Evolutionary conservation across 2,888 invertebrate species (phyloP).

Genomic region (Timema podura): DNA sequence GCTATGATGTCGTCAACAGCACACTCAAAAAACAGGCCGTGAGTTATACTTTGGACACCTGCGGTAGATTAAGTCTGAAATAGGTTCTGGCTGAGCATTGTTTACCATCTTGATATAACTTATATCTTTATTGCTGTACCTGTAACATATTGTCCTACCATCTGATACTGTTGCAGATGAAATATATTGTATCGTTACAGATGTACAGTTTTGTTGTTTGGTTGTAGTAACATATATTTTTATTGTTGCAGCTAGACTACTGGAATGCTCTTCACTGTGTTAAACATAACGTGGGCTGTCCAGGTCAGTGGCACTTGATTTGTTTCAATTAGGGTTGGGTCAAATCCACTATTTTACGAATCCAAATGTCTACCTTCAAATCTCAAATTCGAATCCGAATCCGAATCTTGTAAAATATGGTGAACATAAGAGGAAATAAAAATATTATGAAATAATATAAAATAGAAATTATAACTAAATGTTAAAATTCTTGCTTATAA

Average conservation of each 20-base stretch:
- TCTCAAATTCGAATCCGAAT: no score
- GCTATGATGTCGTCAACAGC: conserved; percentile 47
- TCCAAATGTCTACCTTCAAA: no score
- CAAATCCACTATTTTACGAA: no score
- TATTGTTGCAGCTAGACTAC: conserved; percentile 34
- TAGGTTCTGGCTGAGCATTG: no score
- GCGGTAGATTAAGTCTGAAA: conserved; percentile 6
- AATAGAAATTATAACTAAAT: no score
- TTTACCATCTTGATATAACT: no score
- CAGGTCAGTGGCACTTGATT: conserved; percentile 45
- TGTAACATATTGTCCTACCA: not conserved
- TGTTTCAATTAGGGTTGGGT: no score
- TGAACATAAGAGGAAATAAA: no score
- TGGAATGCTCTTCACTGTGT: conserved; percentile 54
- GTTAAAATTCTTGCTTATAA: no score
- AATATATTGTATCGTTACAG: not conserved
- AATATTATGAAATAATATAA: no score
- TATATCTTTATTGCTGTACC: not conserved
- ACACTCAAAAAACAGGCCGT: conserved; percentile 48
- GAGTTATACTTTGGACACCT: conserved; percentile 35
- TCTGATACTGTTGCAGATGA: not conserved
- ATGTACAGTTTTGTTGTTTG: not conserved
- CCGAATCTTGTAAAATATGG: no score
- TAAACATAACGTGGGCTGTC: conserved; percentile 51
- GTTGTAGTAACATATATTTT: conserved; percentile 29